Percentiles rank a stretch among this genome's conserved stretches.
These are phyloP conservation scores for Paratilapia polleni DNA, from an alignment of 2,113 vertebrate species.

Conservation along the genomic window DNA sequence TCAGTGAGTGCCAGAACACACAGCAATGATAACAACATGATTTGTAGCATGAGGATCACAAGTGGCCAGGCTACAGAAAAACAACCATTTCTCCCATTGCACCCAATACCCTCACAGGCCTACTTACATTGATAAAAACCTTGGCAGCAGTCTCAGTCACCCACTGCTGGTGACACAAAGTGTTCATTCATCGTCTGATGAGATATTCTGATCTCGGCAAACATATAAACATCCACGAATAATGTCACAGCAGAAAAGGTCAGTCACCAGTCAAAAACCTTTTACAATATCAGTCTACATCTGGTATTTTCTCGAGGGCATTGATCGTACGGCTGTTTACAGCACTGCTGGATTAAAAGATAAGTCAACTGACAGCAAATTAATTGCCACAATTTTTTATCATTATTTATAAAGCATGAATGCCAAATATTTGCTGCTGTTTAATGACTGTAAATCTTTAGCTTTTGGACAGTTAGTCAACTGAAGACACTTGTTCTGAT, in stretches of 20 bases:
- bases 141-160: slow-evolving; percentile 10
- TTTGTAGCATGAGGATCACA: slow-evolving; percentile 30
- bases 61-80: slow-evolving; percentile 2
- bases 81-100: not conserved
- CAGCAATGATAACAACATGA: slow-evolving; percentile 13
- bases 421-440: not conserved
- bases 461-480: not conserved
- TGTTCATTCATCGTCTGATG: slow-evolving; percentile 28
- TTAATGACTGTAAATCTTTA: not conserved
- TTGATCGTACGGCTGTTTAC: not conserved
- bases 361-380: not conserved
- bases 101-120: slow-evolving; percentile 9
- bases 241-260: not conserved
- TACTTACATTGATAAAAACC: slow-evolving; percentile 1
- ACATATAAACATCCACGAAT: not conserved
- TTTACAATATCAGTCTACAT: not conserved
- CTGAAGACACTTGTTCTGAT: not conserved
- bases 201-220: not conserved
- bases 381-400: not conserved
- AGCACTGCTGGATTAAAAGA: not conserved
- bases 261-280: slow-evolving; percentile 3
- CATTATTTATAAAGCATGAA: not conserved
- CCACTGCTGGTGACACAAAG: slow-evolving; percentile 42
- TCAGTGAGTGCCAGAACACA: not conserved
- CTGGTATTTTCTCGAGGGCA: not conserved